Evolutionary conservation across 2,113 vertebrate genomes (phyloP).

Genomic region (Psammodynastes pulverulentus): DNA sequence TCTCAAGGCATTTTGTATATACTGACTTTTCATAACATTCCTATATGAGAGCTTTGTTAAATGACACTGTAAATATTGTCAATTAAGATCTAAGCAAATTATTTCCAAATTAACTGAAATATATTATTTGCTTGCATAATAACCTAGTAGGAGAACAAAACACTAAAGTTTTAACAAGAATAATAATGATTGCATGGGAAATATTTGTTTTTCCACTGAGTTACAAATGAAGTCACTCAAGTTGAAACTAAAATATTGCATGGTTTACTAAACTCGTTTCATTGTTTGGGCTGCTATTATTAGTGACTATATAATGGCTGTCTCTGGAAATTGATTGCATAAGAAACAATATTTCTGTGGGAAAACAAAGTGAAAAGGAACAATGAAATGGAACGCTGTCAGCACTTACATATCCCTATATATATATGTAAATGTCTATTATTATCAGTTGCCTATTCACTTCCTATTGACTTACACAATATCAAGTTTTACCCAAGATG

Average conservation of each 20-base stretch:
- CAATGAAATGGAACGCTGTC: background rate
- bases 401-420: background rate
- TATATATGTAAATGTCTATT: background rate
- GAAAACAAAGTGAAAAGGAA: background rate
- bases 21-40: background rate
- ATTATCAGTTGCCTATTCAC: background rate
- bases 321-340: background rate
- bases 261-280: conserved; percentile 48
- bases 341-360: background rate
- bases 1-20: background rate
- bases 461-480: background rate
- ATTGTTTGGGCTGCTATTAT: conserved; percentile 26
- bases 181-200: conserved; percentile 56
- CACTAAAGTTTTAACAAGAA: conserved; percentile 58
- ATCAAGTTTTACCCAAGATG: background rate
- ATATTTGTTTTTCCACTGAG: conserved; percentile 48
- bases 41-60: conserved; percentile 25
- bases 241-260: conserved; percentile 40
- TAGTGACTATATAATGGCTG: background rate
- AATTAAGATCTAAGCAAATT: conserved; percentile 28
- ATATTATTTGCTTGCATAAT: conserved; percentile 58
- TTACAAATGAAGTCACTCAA: conserved; percentile 37
- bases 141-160: conserved; percentile 59
- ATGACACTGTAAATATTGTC: conserved; percentile 14
- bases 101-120: conserved; percentile 49